Conservation (phyloP, 2,113 vertebrate genomes). For the Heterocephalus glaber region DNA sequence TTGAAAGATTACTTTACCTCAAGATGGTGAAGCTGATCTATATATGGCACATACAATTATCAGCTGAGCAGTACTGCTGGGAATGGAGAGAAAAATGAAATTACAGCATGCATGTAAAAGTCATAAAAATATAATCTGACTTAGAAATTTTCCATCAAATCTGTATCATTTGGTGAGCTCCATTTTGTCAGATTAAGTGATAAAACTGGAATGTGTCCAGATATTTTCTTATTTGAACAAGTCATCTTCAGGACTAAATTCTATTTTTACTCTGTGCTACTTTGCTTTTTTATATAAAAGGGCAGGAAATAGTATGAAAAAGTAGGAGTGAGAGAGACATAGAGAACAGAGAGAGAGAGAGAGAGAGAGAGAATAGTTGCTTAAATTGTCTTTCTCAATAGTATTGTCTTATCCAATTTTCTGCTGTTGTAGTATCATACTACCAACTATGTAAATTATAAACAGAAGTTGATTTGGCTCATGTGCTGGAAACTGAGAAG, state of each 20-base stretch:
- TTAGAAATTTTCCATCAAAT: slow-evolving; percentile 12
- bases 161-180: not conserved
- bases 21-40: not conserved
- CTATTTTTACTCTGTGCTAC: not conserved
- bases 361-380: not conserved
- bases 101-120: not conserved
- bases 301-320: not conserved
- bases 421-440: not conserved
- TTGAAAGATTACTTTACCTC: slow-evolving; percentile 49
- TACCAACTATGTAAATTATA: not conserved
- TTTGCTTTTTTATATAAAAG: not conserved
- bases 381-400: not conserved
- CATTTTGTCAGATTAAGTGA: not conserved
- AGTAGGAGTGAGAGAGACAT: not conserved
- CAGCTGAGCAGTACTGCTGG: not conserved
- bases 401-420: not conserved
- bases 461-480: not conserved
- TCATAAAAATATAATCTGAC: not conserved
- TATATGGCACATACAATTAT: not conserved
- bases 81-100: slow-evolving; percentile 14
- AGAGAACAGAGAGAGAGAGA: not conserved
- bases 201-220: not conserved
- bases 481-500: not conserved
- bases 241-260: not conserved
- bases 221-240: slow-evolving; percentile 49